phyloP scores from a whole-genome alignment of 1,140 invertebrate species.

The Musca vetustissima region DNA sequence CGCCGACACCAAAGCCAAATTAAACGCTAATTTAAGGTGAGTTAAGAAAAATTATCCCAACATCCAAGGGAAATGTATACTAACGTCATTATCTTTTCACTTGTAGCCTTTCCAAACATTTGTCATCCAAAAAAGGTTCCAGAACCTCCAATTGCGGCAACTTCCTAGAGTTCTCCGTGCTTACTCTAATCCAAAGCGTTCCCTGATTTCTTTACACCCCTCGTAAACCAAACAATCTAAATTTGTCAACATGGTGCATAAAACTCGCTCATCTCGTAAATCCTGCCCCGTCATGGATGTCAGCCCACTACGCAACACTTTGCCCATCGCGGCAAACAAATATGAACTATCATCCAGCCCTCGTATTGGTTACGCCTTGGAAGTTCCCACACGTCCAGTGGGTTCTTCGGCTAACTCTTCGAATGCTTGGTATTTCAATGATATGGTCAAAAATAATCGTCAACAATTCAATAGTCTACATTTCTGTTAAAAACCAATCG shows the following conservation, averaged over 20 bases:
- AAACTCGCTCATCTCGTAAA: constrained; percentile 45
- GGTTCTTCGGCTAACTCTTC: constrained; percentile 20
- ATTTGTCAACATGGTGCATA: constrained; percentile 45
- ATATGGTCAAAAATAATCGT: constrained; percentile 49
- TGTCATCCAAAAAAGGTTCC: constrained; percentile 52
- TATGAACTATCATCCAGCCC: constrained; percentile 43
- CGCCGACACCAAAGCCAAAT: constrained; percentile 50
- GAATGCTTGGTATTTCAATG: constrained; percentile 45
- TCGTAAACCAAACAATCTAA: constrained; percentile 7
- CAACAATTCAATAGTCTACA: constrained; percentile 50
- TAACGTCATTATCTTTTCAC: constrained; percentile 3
- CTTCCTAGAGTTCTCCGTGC: constrained; percentile 49
- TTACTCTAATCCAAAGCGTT: constrained; percentile 48
- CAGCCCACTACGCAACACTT: constrained; percentile 43
- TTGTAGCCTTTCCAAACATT: constrained; percentile 49
- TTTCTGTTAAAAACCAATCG: constrained; percentile 41
- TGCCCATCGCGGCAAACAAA: constrained; percentile 32
- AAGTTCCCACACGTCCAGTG: constrained; percentile 21
- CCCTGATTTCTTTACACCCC: constrained; percentile 37
- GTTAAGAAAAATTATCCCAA: background rate
- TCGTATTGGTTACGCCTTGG: constrained; percentile 33
- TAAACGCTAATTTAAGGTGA: constrained; percentile 53
- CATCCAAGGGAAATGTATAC: background rate
- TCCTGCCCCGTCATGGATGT: constrained; percentile 47
- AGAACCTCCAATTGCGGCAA: constrained; percentile 52